Evolutionary conservation across 2,113 vertebrate species (phyloP).

Genomic region (Regulus satrapa): DNA sequence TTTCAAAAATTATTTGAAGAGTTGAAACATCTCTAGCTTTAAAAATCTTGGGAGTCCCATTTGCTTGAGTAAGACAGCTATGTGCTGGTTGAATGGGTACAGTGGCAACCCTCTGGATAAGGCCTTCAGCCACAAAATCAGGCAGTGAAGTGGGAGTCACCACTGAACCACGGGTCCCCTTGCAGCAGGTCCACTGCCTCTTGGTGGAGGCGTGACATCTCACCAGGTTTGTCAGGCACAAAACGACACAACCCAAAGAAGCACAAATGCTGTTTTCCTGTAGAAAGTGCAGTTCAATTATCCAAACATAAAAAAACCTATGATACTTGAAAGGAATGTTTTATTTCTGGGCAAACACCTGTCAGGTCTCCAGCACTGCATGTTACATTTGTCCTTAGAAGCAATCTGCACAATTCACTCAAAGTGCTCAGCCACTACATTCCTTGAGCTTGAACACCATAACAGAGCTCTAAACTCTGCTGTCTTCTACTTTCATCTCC

Average conservation of each 20-base stretch:
- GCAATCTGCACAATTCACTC: background rate
- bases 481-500: background rate
- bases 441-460: background rate
- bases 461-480: background rate
- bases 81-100: background rate
- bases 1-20: background rate
- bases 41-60: background rate
- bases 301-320: background rate
- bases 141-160: background rate
- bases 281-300: background rate
- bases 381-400: background rate
- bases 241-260: background rate
- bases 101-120: background rate
- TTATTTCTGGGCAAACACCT: background rate
- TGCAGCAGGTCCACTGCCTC: background rate
- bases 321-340: background rate
- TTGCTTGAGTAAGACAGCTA: background rate
- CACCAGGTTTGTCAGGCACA: background rate
- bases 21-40: background rate
- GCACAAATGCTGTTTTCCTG: background rate
- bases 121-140: background rate
- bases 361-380: background rate
- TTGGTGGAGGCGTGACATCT: background rate
- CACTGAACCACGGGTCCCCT: background rate
- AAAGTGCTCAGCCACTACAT: background rate